Percentiles rank a stretch among this genome's conserved stretches.
phyloP scores from a whole-genome alignment of 2,113 vertebrate genomes.

The Gymnorhina tibicen region DNA sequence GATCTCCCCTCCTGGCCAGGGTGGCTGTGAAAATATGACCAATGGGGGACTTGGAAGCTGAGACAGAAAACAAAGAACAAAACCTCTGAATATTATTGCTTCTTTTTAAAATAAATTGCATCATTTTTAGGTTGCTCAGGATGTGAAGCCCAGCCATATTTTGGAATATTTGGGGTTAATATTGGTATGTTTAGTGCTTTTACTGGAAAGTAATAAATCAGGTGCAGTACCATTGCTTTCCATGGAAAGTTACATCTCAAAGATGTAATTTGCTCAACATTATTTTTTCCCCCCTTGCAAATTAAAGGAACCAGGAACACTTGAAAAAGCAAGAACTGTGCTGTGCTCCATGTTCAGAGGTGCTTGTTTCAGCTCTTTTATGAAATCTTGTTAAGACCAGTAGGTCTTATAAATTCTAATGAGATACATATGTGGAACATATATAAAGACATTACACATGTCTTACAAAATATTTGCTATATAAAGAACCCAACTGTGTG shows the following conservation, averaged over 20 bases:
- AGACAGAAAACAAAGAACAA: background rate
- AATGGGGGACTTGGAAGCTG: background rate
- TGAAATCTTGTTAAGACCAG: constrained; percentile 70
- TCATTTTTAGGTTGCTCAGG: background rate
- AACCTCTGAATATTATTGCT: background rate
- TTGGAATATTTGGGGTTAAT: background rate
- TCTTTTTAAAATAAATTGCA: background rate
- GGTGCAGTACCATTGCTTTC: background rate
- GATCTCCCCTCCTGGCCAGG: background rate
- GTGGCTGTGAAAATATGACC: background rate
- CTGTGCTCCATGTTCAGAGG: constrained; percentile 19
- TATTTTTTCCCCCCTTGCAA: background rate
- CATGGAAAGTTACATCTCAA: background rate
- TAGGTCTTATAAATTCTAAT: constrained; percentile 74
- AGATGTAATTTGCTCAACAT: background rate
- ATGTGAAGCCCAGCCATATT: background rate
- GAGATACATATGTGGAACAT: constrained; percentile 69
- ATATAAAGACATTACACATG: constrained; percentile 47
- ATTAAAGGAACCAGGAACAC: constrained; percentile 19
- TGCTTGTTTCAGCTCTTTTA: constrained; percentile 59
- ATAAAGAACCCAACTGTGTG: background rate
- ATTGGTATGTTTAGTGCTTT: background rate
- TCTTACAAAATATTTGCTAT: constrained; percentile 67
- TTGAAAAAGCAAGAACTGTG: constrained; percentile 46
- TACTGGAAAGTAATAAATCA: background rate